These are phyloP conservation scores for Serripes groenlandicus DNA, from an alignment of 2,888 invertebrate genomes.

Conservation along the genomic window DNA sequence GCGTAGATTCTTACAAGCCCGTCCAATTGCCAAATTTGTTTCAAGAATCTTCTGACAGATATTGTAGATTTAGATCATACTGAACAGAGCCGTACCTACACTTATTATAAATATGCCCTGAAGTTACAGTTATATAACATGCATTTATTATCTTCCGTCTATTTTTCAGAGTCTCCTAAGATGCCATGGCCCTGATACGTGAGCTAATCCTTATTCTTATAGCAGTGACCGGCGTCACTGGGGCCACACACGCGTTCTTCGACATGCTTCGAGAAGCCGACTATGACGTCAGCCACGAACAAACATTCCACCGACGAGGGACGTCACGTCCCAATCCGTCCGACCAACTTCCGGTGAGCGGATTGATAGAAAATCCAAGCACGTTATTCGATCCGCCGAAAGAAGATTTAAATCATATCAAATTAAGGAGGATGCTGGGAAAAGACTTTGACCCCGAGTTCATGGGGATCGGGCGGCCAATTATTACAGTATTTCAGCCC, in stretches of 20 bases:
- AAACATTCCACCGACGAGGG: conserved; percentile 67
- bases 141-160: too few relatives aligned
- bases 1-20: too few relatives aligned
- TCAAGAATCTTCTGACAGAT: too few relatives aligned
- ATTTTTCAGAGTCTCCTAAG: conserved; percentile 6
- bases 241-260: conserved; percentile 54
- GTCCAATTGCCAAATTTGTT: too few relatives aligned
- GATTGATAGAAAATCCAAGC: conserved; percentile 86
- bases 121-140: too few relatives aligned
- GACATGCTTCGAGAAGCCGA: conserved; percentile 57
- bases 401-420: conserved; percentile 86
- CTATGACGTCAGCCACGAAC: conserved; percentile 45
- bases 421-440: conserved; percentile 86
- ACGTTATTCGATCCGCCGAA: conserved; percentile 86
- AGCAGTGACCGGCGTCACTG: conserved; percentile 11
- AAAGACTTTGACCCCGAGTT: conserved; percentile 87
- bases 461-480: conserved; percentile 87
- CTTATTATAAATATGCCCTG: too few relatives aligned
- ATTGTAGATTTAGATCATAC: too few relatives aligned
- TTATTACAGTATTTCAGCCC: conserved; percentile 81
- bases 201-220: conserved; percentile 24
- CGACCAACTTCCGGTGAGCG: conserved; percentile 78
- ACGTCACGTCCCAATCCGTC: conserved; percentile 74
- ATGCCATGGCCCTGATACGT: conserved; percentile 38
- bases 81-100: too few relatives aligned